phyloP scores from a whole-genome alignment of 2,113 vertebrate species.

The Donacobius atricapilla region DNA sequence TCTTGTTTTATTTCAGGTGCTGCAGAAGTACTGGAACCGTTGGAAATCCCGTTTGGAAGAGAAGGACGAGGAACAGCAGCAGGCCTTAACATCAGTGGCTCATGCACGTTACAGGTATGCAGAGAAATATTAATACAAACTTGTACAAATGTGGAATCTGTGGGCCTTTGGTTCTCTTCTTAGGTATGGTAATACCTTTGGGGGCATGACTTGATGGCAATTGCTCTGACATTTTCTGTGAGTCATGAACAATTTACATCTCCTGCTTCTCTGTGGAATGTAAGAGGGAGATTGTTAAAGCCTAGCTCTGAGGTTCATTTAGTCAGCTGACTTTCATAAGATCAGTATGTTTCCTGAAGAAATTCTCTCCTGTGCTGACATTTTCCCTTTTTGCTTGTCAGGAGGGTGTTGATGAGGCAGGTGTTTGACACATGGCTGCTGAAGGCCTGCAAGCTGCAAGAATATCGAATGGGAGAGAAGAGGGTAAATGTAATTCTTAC shows the following conservation, averaged over 20 bases:
- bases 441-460: constrained; percentile 62
- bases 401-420: constrained; percentile 62
- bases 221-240: background rate
- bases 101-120: constrained; percentile 72
- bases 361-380: background rate
- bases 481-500: constrained; percentile 65
- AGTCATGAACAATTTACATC: background rate
- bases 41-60: constrained; percentile 81
- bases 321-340: background rate
- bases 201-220: background rate
- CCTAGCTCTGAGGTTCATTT: background rate
- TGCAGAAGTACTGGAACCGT: constrained; percentile 73
- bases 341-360: background rate
- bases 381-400: constrained; percentile 2
- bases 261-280: background rate
- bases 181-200: background rate
- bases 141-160: background rate
- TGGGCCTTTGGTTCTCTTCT: background rate
- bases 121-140: background rate
- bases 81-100: constrained; percentile 59
- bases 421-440: constrained; percentile 81
- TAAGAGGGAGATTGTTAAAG: background rate
- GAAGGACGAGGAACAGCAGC: constrained; percentile 74
- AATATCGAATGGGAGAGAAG: constrained; percentile 73
- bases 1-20: constrained; percentile 68